Evolutionary conservation across 2,113 vertebrate species (phyloP).

Genomic region (Tapirus terrestris): DNA sequence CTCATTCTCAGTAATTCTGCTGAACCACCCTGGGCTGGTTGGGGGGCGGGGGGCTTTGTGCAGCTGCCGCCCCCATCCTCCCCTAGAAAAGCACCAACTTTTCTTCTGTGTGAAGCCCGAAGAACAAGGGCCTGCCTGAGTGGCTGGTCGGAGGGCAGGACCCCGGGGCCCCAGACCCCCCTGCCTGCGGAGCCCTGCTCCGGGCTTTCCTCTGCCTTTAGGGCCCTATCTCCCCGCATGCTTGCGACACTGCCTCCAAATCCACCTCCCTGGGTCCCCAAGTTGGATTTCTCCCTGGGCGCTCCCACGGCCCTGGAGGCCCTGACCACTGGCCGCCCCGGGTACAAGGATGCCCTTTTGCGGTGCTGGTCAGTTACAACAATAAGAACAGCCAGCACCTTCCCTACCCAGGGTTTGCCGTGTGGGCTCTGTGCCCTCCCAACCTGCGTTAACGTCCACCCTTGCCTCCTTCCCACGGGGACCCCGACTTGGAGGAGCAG

Average conservation of each 20-base stretch:
- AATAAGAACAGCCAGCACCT: background rate
- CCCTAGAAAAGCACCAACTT: background rate
- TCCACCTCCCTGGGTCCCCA: background rate
- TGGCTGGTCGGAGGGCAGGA: background rate
- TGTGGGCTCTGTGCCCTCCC: background rate
- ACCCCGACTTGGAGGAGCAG: fast-evolving
- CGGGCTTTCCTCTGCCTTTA: background rate
- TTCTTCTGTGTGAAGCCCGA: background rate
- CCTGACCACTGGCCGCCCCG: fast-evolving
- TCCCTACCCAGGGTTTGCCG: background rate
- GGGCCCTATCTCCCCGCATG: fast-evolving
- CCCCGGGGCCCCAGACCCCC: no score
- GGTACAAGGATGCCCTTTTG: background rate
- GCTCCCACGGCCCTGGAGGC: background rate
- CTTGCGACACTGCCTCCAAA: background rate
- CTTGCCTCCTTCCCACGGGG: fast-evolving
- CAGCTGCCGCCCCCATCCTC: background rate
- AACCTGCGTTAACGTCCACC: fast-evolving
- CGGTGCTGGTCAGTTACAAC: no score
- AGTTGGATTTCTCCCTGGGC: background rate
- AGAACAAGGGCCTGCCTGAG: background rate
- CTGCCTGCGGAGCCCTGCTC: background rate
- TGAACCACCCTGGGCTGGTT: background rate
- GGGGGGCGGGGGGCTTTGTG: background rate
- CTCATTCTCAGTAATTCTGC: background rate